Evolutionary conservation across 2,888 invertebrate genomes (phyloP).

Genomic region (Ormyrus nitidulus): DNA sequence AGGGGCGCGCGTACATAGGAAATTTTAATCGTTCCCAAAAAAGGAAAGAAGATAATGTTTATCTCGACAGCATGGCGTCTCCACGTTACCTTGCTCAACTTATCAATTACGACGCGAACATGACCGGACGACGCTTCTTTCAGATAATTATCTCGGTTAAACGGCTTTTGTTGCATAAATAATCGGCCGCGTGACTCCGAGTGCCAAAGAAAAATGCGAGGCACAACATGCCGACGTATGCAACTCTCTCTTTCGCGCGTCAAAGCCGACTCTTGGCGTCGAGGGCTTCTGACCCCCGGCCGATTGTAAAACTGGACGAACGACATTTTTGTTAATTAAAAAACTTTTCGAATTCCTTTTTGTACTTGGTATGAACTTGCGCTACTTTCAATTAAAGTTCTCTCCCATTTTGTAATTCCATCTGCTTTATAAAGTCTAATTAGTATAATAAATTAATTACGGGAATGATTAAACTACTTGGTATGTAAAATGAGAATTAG

Average conservation of each 20-base stretch:
- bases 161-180: constrained; percentile 30
- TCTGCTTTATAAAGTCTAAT: too few relatives aligned
- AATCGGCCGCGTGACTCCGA: background rate
- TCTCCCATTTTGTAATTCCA: background rate
- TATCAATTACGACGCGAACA: too few relatives aligned
- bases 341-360: constrained; percentile 21
- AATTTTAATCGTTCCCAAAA: too few relatives aligned
- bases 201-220: constrained; percentile 17
- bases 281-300: background rate
- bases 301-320: constrained; percentile 12
- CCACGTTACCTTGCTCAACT: too few relatives aligned
- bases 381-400: constrained; percentile 12
- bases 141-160: constrained; percentile 28
- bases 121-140: constrained; percentile 4
- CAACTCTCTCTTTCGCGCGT: background rate
- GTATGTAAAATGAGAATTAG: too few relatives aligned
- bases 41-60: too few relatives aligned
- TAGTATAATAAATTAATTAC: too few relatives aligned
- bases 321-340: constrained; percentile 33
- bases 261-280: background rate
- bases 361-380: background rate
- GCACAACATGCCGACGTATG: background rate
- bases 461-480: too few relatives aligned
- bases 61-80: too few relatives aligned
- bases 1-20: too few relatives aligned